Conservation (phyloP, 2,888 invertebrate genomes). For the Spatulosminthurus flaviceps region DNA sequence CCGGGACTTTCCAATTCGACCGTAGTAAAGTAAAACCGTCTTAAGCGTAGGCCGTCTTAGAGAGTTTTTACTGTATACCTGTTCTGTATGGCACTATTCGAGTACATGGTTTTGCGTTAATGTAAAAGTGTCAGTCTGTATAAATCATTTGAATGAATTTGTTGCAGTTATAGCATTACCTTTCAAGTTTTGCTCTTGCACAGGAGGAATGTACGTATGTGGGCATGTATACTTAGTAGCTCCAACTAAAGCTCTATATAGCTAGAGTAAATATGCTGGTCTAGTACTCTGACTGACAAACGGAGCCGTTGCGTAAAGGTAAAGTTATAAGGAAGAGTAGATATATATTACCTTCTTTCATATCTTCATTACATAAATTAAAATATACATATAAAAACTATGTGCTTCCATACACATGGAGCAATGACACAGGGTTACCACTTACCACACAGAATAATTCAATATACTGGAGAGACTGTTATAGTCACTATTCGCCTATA, state of each 20-base stretch:
- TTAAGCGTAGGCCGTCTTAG: too few relatives aligned
- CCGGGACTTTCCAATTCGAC: too few relatives aligned
- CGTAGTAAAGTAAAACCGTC: too few relatives aligned
- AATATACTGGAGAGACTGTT: constrained; percentile 41
- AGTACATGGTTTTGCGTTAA: constrained; percentile 6
- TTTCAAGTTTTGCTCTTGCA: background rate
- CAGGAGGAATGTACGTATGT: too few relatives aligned
- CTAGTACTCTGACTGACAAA: too few relatives aligned
- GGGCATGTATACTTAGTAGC: background rate
- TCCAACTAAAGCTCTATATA: too few relatives aligned
- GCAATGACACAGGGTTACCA: constrained; percentile 43
- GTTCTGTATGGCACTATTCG: too few relatives aligned
- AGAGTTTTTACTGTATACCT: too few relatives aligned
- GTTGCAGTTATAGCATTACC: constrained; percentile 7
- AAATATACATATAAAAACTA: constrained; percentile 14
- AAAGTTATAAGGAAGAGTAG: background rate
- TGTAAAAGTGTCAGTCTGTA: background rate
- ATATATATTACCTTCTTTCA: background rate
- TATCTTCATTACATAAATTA: background rate
- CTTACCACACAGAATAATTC: constrained; percentile 28
- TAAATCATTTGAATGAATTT: constrained; percentile 8
- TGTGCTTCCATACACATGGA: constrained; percentile 18
- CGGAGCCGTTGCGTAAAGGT: too few relatives aligned
- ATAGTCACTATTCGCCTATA: constrained; percentile 32
- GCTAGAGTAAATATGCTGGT: too few relatives aligned